Evolutionary conservation across 1,140 invertebrate genomes (phyloP).

Genomic region (Diorhabda sublineata): DNA sequence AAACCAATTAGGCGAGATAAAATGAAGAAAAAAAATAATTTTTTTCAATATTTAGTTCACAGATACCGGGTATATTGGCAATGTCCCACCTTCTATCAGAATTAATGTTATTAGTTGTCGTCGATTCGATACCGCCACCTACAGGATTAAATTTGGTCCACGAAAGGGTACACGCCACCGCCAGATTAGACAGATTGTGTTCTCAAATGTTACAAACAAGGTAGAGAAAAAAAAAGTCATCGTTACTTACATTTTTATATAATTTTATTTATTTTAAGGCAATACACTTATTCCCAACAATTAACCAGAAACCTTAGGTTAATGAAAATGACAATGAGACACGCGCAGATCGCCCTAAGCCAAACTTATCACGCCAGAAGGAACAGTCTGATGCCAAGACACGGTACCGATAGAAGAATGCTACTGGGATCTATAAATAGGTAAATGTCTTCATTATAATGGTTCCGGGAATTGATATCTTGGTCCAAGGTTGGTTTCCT

Average conservation of each 20-base stretch:
- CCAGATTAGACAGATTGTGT: conserved; percentile 40
- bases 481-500: no score
- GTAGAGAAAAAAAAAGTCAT: background rate
- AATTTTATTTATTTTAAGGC: conserved; percentile 20
- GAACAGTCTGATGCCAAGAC: conserved; percentile 37
- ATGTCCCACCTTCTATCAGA: conserved; percentile 41
- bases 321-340: conserved; percentile 36
- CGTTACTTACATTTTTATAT: no score
- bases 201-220: conserved; percentile 38
- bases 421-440: conserved; percentile 31
- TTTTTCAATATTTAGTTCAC: background rate
- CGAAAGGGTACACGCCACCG: conserved; percentile 37
- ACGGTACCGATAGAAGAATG: conserved; percentile 33
- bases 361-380: conserved; percentile 39
- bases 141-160: conserved; percentile 36
- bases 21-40: no score
- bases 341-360: conserved; percentile 28
- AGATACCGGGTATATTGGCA: conserved; percentile 35
- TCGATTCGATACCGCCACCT: conserved; percentile 42
- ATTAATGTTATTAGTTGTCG: conserved; percentile 40
- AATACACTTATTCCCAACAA: conserved; percentile 9
- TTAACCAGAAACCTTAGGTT: conserved; percentile 38
- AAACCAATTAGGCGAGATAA: no score
- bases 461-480: no score
- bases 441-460: background rate